phyloP scores from a whole-genome alignment of 2,113 vertebrate genomes.

The Nestor notabilis region DNA sequence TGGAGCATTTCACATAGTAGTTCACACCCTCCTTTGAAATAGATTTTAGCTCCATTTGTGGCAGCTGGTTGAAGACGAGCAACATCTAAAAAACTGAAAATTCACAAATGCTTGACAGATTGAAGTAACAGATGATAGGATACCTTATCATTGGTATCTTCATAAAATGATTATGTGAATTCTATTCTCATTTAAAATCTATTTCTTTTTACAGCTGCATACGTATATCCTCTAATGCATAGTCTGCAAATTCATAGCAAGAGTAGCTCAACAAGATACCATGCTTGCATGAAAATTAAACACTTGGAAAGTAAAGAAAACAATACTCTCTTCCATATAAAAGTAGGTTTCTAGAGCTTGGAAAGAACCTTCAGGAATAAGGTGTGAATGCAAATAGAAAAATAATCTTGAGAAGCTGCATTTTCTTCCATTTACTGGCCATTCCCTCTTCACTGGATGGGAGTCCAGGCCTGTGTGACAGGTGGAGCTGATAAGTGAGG shows the following conservation, averaged over 20 bases:
- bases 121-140: neutral
- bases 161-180: neutral
- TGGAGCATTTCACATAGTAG: neutral
- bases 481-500: neutral
- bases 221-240: neutral
- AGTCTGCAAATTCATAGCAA: neutral
- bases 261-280: neutral
- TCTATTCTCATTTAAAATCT: neutral
- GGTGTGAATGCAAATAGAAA: neutral
- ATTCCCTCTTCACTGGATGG: neutral
- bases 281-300: neutral
- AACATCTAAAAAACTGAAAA: slow-evolving; percentile 22
- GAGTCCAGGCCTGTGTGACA: neutral
- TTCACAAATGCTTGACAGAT: neutral
- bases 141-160: neutral
- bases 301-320: neutral
- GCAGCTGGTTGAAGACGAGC: slow-evolving; percentile 7
- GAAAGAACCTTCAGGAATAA: neutral
- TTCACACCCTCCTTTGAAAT: slow-evolving; percentile 20
- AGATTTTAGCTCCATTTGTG: slow-evolving; percentile 22
- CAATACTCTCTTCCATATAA: neutral
- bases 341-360: neutral
- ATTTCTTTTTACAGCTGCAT: neutral
- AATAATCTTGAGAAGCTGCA: neutral
- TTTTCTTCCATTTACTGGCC: neutral